Evolutionary conservation across 2,888 invertebrate genomes (phyloP).

Genomic region (Harpagoxenus sublaevis): DNA sequence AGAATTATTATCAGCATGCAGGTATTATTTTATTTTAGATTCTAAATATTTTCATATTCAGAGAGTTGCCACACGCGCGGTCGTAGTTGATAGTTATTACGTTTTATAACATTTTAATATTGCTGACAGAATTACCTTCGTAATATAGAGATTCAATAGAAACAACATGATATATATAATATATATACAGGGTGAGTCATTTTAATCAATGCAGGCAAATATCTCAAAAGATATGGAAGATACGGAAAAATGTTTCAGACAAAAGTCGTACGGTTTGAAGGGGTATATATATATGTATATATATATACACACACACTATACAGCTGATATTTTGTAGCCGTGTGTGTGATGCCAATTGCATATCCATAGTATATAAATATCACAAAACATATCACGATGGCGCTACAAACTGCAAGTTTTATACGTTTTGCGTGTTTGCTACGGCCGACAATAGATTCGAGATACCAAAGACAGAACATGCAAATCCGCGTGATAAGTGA

Average conservation of each 20-base stretch:
- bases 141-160: conserved; percentile 16
- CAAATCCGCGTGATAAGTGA: conserved; percentile 15
- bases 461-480: conserved; percentile 10
- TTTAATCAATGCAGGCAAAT: too few relatives aligned
- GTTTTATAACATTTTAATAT: conserved; percentile 2
- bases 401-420: conserved; percentile 11
- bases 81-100: background rate
- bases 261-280: too few relatives aligned
- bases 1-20: background rate
- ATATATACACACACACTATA: too few relatives aligned
- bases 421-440: conserved; percentile 13
- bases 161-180: background rate
- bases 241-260: too few relatives aligned
- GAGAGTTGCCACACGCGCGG: background rate
- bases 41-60: background rate
- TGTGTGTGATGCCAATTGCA: conserved; percentile 1
- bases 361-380: background rate
- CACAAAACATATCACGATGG: conserved; percentile 7
- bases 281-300: too few relatives aligned
- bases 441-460: conserved; percentile 18
- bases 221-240: too few relatives aligned
- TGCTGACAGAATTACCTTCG: background rate
- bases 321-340: background rate
- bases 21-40: background rate
- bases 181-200: too few relatives aligned